Evolutionary conservation across 2,113 vertebrate genomes (phyloP), one percentile per base, ranked within the genome.

Genomic region (Xiphorhynchus elegans): DNA sequence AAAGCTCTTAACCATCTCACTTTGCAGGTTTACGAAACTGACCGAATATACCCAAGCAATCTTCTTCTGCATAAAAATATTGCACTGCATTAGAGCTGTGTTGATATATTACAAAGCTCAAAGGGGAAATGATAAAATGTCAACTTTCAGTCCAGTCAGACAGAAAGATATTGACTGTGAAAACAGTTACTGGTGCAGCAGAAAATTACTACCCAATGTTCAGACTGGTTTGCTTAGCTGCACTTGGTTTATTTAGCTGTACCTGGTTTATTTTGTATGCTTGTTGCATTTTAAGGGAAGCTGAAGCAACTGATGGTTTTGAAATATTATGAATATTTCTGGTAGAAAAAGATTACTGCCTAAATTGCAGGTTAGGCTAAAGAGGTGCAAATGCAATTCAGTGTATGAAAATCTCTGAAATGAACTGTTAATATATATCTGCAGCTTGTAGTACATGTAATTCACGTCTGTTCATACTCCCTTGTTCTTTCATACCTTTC

Each of bases 401-500:
- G 10, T 73, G 7, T 53, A 52, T 62, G 20, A 79, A 87, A 76
- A 40, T 29, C 5, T 37, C 55, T 58, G 33, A 85, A 66, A 49
- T 53, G 11, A 66, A 74, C n/a, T 59, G 18, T 60, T 84, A 35
- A 9, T 68, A 5, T 18, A 37, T 31, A 86, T 16, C 28, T 75
- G 24, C 8, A 68, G 17, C 8, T 69, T 74, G 28, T 72, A 53
- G 53, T 42, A 33, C 40, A 40, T 66, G 56, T 49, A 81, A 59
- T 64, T 87, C 2, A 21, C 89, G 94, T 77, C 87, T 96, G 72
- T 64, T 80, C 37, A 37, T 91, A 98, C 78, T 96, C 91, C 93
- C 84, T 97, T 97, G 87, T 93, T 89, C 84, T 91, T 89, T 8
- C 84, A 87, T 90, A 77, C 52, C 50, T 97, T 96, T 97, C 94